These are phyloP conservation scores for Macrosteles quadrilineatus DNA, from an alignment of 1,140 invertebrate species.

Conservation along the genomic window DNA sequence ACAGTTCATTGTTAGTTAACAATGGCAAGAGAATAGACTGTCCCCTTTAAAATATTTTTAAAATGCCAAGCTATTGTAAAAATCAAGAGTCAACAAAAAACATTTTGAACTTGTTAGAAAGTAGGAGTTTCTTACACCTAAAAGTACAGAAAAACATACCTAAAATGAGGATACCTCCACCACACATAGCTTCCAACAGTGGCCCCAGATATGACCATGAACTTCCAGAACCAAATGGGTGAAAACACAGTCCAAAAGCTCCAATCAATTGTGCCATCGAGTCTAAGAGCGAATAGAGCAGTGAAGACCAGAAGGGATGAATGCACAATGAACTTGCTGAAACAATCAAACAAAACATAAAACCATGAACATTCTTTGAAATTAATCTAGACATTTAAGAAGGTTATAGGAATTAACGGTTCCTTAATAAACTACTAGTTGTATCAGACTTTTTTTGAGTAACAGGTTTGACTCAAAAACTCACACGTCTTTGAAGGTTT, in stretches of 20 bases:
- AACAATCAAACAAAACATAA: slow-evolving; percentile 18
- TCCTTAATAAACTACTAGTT: too few species aligned
- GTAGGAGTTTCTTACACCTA: too few species aligned
- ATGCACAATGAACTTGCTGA: slow-evolving; percentile 96
- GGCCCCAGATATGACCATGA: slow-evolving; percentile 85
- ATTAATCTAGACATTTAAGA: slow-evolving; percentile 22
- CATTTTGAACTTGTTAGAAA: too few species aligned
- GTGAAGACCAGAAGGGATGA: slow-evolving; percentile 89
- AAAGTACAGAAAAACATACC: too few species aligned
- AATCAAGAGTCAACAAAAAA: too few species aligned
- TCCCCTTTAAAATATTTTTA: too few species aligned
- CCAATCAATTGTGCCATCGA: slow-evolving; percentile 87
- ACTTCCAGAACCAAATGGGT: slow-evolving; percentile 97
- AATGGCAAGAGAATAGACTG: too few species aligned
- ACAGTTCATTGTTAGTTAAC: too few species aligned
- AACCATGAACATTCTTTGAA: slow-evolving; percentile 7
- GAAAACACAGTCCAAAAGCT: slow-evolving; percentile 94
- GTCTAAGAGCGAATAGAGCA: slow-evolving; percentile 81
- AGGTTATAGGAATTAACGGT: slow-evolving; percentile 30
- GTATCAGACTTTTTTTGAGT: too few species aligned
- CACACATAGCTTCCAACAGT: slow-evolving; percentile 90
- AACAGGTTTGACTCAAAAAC: too few species aligned
- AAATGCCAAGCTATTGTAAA: too few species aligned
- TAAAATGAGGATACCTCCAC: slow-evolving; percentile 92
- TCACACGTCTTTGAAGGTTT: too few species aligned